Base-by-base conservation (phyloP, 2,888 invertebrate species). In the Conistra vaccinii region DNA sequence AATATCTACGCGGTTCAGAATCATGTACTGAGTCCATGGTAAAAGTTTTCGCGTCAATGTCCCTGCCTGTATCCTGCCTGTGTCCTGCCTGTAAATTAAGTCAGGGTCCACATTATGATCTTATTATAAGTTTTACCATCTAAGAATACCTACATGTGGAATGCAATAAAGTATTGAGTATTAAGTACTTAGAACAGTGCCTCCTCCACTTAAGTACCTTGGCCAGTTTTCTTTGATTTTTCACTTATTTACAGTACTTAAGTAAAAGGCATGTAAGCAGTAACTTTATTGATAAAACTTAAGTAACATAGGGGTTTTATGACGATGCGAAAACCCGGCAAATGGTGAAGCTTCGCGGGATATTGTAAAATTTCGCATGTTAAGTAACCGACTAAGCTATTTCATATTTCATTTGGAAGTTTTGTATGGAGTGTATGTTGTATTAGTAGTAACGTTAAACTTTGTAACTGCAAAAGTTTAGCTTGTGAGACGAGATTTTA, bases 401-500 rank as follows among this genome's bases (percentile, higher is more conserved):
- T 67, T 55, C 45, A 35, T 76, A 66, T 72, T 84, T 81, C 26
- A 82, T 84, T 82, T 76, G 7, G 14, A 72, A 81, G 67, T 67
- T 81, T 69, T 26, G 5, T 35, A 26, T 14, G 20, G 17, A 60
- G 60, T 63, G 26, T 63, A 66, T 29, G 62, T 68, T 53, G 14
- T 39, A 32, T 53, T 51, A 53, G 58, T 42, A 26, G 72, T 55
- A 67, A 39, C 12, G 23, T 69, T 45, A 68, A 75, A 84, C 69
- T 81, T 77, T 51, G 71, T 71, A 81, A 85, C 67, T 63, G 73
- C 35, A 39, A 23, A 85, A 83, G 62, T 85, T 76, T 32, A 71
- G 55, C 42, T 12, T 66, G 61, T 45, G 65, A 69, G 63, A 73
- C 66, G 69, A 72, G 68, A 71, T 74, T 83, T 69, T 14, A 62